A percentile compares a stretch with the other conserved stretches of the same genome.
Conservation (phyloP, 2,113 vertebrate species). For the Grus americana region DNA sequence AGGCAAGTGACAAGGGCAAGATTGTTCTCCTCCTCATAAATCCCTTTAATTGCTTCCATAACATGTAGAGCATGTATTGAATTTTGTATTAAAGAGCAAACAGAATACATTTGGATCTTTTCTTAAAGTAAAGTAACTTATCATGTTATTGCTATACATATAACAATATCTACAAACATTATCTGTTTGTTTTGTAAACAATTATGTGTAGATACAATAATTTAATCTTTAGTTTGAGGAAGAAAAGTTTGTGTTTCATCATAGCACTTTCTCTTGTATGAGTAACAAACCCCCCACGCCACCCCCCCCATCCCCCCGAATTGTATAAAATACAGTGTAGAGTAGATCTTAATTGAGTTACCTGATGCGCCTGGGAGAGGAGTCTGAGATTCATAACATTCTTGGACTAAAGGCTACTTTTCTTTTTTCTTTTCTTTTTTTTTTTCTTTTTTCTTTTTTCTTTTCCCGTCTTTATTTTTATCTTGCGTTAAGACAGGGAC, state of each 20-base stretch:
- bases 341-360: background rate
- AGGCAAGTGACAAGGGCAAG: conserved; percentile 11
- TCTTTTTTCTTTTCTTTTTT: background rate
- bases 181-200: background rate
- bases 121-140: background rate
- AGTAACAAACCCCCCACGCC: background rate
- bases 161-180: background rate
- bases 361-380: background rate
- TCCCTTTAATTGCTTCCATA: conserved; percentile 4
- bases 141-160: background rate
- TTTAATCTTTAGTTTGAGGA: background rate
- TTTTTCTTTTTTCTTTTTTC: background rate
- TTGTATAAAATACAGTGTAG: background rate
- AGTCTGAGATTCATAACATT: background rate
- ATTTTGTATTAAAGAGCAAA: background rate
- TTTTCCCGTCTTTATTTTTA: background rate
- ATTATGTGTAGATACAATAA: background rate
- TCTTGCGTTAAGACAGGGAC: background rate
- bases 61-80: background rate
- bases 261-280: background rate
- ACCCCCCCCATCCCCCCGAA: background rate
- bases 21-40: conserved; percentile 26
- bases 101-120: background rate
- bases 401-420: background rate
- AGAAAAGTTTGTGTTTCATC: background rate